Percentiles rank a stretch among this genome's conserved stretches.
Evolutionary conservation across 2,888 invertebrate genomes (phyloP).

Genomic region (Idaea dimidiata): DNA sequence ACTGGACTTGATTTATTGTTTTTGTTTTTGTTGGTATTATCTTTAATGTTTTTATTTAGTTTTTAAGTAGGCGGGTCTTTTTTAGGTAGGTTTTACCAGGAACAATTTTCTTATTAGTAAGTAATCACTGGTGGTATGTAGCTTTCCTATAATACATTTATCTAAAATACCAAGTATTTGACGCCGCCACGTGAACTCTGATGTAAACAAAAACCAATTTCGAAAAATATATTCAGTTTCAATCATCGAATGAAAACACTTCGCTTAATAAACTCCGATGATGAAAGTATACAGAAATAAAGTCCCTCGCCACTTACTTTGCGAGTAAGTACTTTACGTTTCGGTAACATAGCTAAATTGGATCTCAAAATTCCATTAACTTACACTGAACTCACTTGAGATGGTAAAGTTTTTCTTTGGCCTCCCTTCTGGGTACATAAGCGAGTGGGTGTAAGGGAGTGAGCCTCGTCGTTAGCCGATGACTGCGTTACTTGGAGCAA

Average conservation of each 20-base stretch:
- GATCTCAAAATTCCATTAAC: constrained; percentile 26
- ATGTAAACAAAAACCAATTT: background rate
- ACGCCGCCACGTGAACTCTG: background rate
- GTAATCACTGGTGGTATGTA: no score
- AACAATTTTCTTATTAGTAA: no score
- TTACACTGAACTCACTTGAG: constrained; percentile 10
- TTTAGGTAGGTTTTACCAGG: no score
- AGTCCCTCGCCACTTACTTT: constrained; percentile 2
- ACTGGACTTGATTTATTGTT: no score
- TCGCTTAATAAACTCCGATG: background rate
- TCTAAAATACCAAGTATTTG: background rate
- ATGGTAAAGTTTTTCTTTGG: constrained; percentile 23
- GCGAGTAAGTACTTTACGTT: constrained; percentile 3
- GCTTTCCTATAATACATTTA: no score
- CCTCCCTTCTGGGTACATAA: constrained; percentile 14
- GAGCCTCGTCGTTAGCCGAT: constrained; percentile 39
- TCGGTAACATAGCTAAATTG: constrained; percentile 25
- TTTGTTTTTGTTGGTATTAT: no score
- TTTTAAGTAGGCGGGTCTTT: no score
- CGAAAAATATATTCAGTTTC: background rate
- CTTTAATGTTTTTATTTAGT: no score
- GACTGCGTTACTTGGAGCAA: constrained; percentile 37
- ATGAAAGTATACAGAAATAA: background rate
- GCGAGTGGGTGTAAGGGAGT: constrained; percentile 30
- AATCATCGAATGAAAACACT: background rate